Percentiles rank a stretch among this genome's conserved stretches.
Evolutionary conservation across 2,113 vertebrate genomes (phyloP).

Genomic region (Urocitellus parryii): DNA sequence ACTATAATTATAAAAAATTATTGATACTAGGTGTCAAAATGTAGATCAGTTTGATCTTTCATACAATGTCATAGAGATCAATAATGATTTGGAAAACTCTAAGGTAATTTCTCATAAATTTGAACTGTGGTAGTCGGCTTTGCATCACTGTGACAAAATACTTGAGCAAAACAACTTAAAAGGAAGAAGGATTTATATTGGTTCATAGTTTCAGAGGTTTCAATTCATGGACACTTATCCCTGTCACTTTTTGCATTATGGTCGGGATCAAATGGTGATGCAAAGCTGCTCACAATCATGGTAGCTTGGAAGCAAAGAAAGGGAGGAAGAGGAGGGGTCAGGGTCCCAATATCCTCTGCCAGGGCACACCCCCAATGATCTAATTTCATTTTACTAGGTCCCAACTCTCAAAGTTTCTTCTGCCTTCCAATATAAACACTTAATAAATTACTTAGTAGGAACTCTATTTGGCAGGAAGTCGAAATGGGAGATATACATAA

Average conservation of each 20-base stretch:
- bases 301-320: background rate
- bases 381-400: background rate
- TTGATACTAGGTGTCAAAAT: background rate
- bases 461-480: background rate
- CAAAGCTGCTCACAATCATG: background rate
- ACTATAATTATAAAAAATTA: background rate
- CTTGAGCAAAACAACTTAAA: background rate
- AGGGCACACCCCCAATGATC: background rate
- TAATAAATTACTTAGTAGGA: background rate
- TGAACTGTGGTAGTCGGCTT: background rate
- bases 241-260: background rate
- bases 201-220: background rate
- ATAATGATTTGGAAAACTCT: background rate
- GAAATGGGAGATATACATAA: background rate
- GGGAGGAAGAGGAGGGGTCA: background rate
- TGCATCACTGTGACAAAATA: background rate
- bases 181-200: background rate
- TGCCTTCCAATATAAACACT: background rate
- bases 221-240: background rate
- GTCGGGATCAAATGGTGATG: background rate
- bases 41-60: background rate
- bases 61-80: background rate
- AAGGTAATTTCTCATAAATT: slow-evolving; percentile 1
- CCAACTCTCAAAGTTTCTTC: background rate
- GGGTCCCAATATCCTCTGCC: too few relatives aligned